phyloP scores from a whole-genome alignment of 1,140 invertebrate genomes.

The silkworm (Bombyx mori) region ASM3026992v2 NC_085130.1:10071501-10072000 shows the following conservation, averaged over 20 bases:
- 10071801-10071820: slow-evolving; percentile 43
- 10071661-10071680: slow-evolving; percentile 12
- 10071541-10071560: slow-evolving; percentile 28
- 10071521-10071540: slow-evolving; percentile 28
- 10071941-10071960: slow-evolving; percentile 34
- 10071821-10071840: slow-evolving; percentile 36
- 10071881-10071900: slow-evolving; percentile 31
- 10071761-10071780: slow-evolving; percentile 13
- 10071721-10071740: slow-evolving; percentile 26
- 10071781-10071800: slow-evolving; percentile 16
- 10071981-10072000: too few species aligned
- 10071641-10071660: slow-evolving; percentile 40
- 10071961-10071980: not conserved
- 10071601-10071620: slow-evolving; percentile 33
- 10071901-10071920: slow-evolving; percentile 20
- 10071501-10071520: not conserved
- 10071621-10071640: slow-evolving; percentile 38
- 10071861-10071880: slow-evolving; percentile 35
- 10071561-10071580: slow-evolving; percentile 45
- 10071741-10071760: slow-evolving; percentile 34
- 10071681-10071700: slow-evolving; percentile 5
- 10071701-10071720: slow-evolving; percentile 30
- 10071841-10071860: slow-evolving; percentile 20
- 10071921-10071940: slow-evolving; percentile 42
- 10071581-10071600: slow-evolving; percentile 20